Conservation (phyloP, 2,113 vertebrate species). For the Eulemur rufifrons region DNA sequence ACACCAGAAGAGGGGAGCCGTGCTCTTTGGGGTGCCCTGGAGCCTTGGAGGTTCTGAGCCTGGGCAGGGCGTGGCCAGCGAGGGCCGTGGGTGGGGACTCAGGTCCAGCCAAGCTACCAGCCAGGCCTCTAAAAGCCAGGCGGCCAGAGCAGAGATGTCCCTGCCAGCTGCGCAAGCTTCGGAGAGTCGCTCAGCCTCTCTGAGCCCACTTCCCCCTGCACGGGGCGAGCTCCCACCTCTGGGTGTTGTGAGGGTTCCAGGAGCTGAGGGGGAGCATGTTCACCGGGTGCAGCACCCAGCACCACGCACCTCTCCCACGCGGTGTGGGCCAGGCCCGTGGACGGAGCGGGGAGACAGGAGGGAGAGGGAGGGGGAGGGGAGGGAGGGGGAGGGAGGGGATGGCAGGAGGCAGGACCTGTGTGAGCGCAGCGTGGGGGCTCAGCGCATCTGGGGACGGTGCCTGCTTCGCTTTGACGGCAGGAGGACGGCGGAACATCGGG, state of each 20-base stretch:
- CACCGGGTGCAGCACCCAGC: neutral
- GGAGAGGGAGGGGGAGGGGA: fast-evolving
- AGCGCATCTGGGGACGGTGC: neutral
- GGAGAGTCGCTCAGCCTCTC: fast-evolving
- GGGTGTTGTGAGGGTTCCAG: fast-evolving
- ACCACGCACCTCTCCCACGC: fast-evolving
- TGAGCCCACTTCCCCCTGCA: too few relatives aligned
- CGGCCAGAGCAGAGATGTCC: fast-evolving
- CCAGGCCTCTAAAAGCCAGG: neutral
- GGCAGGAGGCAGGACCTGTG: fast-evolving
- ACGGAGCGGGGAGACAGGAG: fast-evolving
- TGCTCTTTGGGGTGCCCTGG: neutral
- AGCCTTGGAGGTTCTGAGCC: neutral
- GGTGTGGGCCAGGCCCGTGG: fast-evolving
- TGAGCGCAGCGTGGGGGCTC: fast-evolving
- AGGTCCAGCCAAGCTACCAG: neutral
- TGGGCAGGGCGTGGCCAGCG: neutral
- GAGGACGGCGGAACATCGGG: neutral
- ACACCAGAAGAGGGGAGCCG: fast-evolving
- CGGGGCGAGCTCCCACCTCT: neutral
- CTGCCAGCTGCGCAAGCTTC: neutral
- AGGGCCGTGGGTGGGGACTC: neutral
- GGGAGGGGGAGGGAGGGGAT: too few relatives aligned
- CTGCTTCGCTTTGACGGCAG: fast-evolving
- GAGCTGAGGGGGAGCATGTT: fast-evolving